Evolutionary conservation across 1,140 invertebrate species (phyloP).

Genomic region (Drosophila nannoptera): DNA sequence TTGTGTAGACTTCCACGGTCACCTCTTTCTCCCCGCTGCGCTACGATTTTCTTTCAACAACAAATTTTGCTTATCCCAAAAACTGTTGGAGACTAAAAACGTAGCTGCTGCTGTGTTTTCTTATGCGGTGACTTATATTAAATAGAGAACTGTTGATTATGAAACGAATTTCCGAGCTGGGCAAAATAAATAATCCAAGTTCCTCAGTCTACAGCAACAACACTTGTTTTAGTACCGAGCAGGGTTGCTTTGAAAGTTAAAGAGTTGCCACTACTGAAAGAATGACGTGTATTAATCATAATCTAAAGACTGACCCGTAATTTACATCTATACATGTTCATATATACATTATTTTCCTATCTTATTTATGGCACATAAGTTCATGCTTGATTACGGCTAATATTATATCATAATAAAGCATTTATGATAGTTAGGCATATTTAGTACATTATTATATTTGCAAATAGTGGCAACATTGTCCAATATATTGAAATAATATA

Average conservation of each 20-base stretch:
- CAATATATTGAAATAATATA: too few species aligned
- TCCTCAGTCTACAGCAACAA: slow-evolving; percentile 34
- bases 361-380: not conserved
- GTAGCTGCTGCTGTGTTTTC: slow-evolving; percentile 37
- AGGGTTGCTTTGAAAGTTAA: slow-evolving; percentile 47
- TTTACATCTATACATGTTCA: not conserved
- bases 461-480: not conserved
- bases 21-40: slow-evolving; percentile 29
- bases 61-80: slow-evolving; percentile 34
- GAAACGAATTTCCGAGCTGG: slow-evolving; percentile 55
- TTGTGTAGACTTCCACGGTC: slow-evolving; percentile 43
- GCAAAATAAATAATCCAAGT: slow-evolving; percentile 55
- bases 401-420: too few species aligned
- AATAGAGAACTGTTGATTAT: slow-evolving; percentile 63
- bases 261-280: slow-evolving; percentile 44
- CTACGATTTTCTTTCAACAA: slow-evolving; percentile 41
- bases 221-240: slow-evolving; percentile 47
- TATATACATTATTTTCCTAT: not conserved
- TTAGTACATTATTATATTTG: slow-evolving; percentile 4
- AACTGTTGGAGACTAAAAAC: slow-evolving; percentile 17
- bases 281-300: slow-evolving; percentile 52
- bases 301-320: too few species aligned
- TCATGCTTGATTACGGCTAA: not conserved
- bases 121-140: slow-evolving; percentile 17
- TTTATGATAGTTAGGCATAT: not conserved